phyloP scores from a whole-genome alignment of 2,888 invertebrate species.

The Athripsodes cinereus region DNA sequence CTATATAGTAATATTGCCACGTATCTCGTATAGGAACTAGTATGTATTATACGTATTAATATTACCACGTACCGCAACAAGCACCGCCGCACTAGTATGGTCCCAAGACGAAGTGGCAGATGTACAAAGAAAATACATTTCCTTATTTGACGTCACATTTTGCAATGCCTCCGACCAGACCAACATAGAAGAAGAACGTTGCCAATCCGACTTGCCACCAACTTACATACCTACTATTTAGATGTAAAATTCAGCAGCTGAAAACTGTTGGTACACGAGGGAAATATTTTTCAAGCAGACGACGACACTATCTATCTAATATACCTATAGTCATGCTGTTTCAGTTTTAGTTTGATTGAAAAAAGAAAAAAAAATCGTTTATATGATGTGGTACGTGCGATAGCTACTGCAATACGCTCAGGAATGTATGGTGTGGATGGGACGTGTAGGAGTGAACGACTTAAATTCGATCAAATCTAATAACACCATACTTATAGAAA shows the following conservation, averaged over 20 bases:
- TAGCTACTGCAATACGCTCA: no score
- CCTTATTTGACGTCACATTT: conserved; percentile 11
- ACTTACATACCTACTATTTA: not conserved
- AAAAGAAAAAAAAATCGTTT: no score
- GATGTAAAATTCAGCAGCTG: not conserved
- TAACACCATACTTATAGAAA: no score
- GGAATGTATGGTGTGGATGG: no score
- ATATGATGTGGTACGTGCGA: no score
- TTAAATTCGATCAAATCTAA: no score
- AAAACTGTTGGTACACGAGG: not conserved
- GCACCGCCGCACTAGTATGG: not conserved
- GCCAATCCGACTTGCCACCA: not conserved
- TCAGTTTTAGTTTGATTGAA: no score
- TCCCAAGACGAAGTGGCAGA: conserved; percentile 2
- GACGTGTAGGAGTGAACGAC: no score
- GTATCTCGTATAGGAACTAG: no score
- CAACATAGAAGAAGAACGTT: not conserved
- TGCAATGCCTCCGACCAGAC: conserved; percentile 12
- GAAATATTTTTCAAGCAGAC: not conserved
- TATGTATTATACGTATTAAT: conserved; percentile 1
- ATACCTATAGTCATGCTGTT: no score
- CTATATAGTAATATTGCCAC: no score
- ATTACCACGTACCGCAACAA: not conserved
- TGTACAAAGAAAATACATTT: conserved; percentile 21
- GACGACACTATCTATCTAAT: no score